These are phyloP conservation scores for Nezara viridula DNA, from an alignment of 2,888 invertebrate genomes.

Conservation along the genomic window DNA sequence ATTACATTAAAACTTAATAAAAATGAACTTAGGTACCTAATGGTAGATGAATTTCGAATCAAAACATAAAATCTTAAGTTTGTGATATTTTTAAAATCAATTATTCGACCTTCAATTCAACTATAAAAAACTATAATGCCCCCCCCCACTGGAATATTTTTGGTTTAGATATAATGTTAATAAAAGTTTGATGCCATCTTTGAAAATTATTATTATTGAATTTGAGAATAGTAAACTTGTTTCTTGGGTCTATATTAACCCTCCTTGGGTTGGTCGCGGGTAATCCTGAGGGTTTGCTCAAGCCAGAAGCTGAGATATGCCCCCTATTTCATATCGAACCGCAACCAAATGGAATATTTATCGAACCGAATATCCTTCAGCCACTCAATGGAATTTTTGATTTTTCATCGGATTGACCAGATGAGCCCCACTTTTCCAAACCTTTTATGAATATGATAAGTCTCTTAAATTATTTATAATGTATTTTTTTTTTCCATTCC, in stretches of 20 bases:
- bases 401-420: slow-evolving; percentile 20
- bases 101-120: no score
- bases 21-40: no score
- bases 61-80: no score
- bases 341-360: slow-evolving; percentile 14
- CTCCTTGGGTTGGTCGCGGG: not conserved
- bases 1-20: no score
- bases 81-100: no score
- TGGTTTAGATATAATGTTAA: not conserved
- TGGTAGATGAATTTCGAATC: no score
- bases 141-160: no score
- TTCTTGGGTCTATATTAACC: not conserved
- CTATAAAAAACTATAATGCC: no score
- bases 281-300: not conserved
- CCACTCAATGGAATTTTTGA: slow-evolving; percentile 11
- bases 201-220: not conserved
- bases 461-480: not conserved
- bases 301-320: slow-evolving; percentile 1
- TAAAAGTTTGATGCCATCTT: not conserved
- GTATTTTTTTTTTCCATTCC: not conserved
- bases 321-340: slow-evolving; percentile 18
- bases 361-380: slow-evolving; percentile 4
- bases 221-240: not conserved
- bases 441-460: not conserved
- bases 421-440: not conserved